Evolutionary conservation across 2,888 invertebrate species (phyloP), one percentile per base, ranked within the genome.

Genomic region (Corythucha ciliata): DNA sequence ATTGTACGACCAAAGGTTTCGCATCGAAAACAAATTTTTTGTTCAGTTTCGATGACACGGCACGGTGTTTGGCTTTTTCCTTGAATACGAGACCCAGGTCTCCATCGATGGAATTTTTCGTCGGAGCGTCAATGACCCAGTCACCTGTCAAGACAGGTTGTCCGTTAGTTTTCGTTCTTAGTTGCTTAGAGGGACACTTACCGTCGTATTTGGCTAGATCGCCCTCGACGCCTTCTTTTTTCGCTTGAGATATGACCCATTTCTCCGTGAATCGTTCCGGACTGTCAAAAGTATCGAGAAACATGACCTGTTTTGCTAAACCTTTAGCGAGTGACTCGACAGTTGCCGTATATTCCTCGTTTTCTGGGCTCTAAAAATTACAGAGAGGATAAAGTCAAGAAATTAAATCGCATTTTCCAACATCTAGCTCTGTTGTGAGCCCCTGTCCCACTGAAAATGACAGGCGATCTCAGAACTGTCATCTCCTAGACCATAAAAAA

Each of bases 171-270:
- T 29, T 12, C n/a, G 29, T 12, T 12, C 29, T 12, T 29, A 10
- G 29, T 12, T 29, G 12, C 10, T 27, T 16, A 12, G 12, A n/a
- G n/a, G n/a, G n/a, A n/a, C n/a, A n/a, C 27, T 25, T 73, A 64
- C 94, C 97, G 71, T 96, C 91, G 70, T 96, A 97, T 72, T 94
- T 93, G 10, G 93, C 85, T 54, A 94, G 85, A 57, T 83, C 82
- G 56, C 91, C 92, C 60, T 92, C 89, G 20, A 75, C 73, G 42
- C 70, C 76, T 22, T 91, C 89, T 68, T 96, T 96, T 67, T 89
- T 92, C 1, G 96, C 90, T 65, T 86, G 77, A 0, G 96, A 96
- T 59, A 79, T 74, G 1, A 87, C 72, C 96, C 97, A 97, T 44
- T 74, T 77, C 62, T 80, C 80, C 42, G 79, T 77, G 61, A 90